Base-by-base conservation (phyloP, 2,797 vertebrate species). In the Lophotriccus pileatus region DNA sequence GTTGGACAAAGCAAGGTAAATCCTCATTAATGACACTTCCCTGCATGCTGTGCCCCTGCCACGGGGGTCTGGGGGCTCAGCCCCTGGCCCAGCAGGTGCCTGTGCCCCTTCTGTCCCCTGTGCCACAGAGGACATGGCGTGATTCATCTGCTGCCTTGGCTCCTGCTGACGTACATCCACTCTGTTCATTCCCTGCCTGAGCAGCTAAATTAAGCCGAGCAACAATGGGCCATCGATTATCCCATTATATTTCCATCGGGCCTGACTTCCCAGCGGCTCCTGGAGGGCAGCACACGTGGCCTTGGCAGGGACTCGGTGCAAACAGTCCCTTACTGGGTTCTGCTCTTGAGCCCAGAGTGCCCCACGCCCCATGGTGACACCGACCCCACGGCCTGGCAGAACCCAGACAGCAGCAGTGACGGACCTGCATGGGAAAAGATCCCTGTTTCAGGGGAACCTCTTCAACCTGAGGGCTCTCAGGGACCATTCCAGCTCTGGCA, bases 191-290 rank as follows among this genome's bases (percentile, higher is more conserved):
- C 89, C 63, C 62, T 49, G 90, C 90, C 93, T 39, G 39, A 95
- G 77, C 25, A n/a, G 90, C 91, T 96, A 80, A 97, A 95, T 97
- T 91, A 93, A 94, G 85, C 91, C 27, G 21, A 37, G 94, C 89
- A 94, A 96, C 97, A 97, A 96, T 91, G 77, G 83, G 44, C 93
- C 96, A 95, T 95, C 84, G 93, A 95, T 96, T 96, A 93, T 96
- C 87, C 89, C 96, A 82, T 96, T 96, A 50, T 36, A 59, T 84
- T 95, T 88, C 94, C 93, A 72, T 69, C 20, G 69, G 80, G 80
- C 55, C 85, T 85, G 94, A 18, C 74, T 92, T 63, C 82, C 58
- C 74, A 32, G 91, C 74, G 34, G 70, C 82, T 72, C 47, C 62
- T 41, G 82, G 87, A 93, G 86, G 84, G 84, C 80, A 77, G 84